Percentiles rank a stretch among this genome's conserved stretches.
Evolutionary conservation across 2,888 invertebrate genomes (phyloP).

Genomic region (Sinodicranocentrus sp.): DNA sequence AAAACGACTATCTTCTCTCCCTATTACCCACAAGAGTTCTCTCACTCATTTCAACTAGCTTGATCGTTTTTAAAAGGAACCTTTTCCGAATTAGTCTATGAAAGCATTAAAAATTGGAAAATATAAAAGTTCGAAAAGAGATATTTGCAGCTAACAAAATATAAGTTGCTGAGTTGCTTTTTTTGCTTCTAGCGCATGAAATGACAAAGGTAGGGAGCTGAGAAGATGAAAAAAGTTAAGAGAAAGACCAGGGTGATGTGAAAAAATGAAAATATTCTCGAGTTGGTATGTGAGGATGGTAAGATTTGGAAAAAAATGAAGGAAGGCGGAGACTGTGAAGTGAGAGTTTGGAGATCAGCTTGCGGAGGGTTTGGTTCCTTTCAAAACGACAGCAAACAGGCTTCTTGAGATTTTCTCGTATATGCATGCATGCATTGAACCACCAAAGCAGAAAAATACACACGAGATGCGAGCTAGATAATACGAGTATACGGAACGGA

Average conservation of each 20-base stretch:
- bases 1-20: conserved; percentile 34
- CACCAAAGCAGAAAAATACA: conserved; percentile 6
- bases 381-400: conserved; percentile 60
- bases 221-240: conserved; percentile 10
- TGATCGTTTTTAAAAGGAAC: too few species aligned
- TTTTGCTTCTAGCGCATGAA: too few species aligned
- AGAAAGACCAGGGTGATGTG: conserved; percentile 30
- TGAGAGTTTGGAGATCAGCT: conserved; percentile 59
- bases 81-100: too few species aligned
- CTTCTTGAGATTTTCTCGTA: conserved; percentile 49
- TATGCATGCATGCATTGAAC: neutral
- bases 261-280: conserved; percentile 13
- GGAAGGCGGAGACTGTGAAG: conserved; percentile 65
- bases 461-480: neutral
- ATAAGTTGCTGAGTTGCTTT: too few species aligned
- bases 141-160: too few species aligned
- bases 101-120: too few species aligned
- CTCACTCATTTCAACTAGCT: too few species aligned
- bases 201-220: too few species aligned
- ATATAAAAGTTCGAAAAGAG: too few species aligned
- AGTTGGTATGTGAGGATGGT: neutral
- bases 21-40: neutral
- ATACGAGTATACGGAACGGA: conserved; percentile 14
- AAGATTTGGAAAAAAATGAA: conserved; percentile 25
- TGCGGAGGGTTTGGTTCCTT: conserved; percentile 66